Conservation (phyloP, 2,113 vertebrate genomes). For the Nansenia antarctica region DNA sequence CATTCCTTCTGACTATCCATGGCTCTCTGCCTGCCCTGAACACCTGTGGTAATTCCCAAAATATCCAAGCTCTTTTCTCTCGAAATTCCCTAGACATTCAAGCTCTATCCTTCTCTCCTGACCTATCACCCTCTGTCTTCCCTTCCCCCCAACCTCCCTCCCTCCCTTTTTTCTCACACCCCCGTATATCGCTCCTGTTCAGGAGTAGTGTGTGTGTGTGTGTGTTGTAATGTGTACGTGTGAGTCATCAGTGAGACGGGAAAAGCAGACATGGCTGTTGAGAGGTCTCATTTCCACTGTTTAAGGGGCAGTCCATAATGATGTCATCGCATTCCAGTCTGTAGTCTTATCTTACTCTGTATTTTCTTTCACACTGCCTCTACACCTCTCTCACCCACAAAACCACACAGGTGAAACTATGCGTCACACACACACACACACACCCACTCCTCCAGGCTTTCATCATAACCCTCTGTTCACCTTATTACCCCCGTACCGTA, state of each 20-base stretch:
- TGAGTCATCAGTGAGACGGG: constrained; percentile 16
- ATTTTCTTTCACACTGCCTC: not conserved
- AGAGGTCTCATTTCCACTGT: not conserved
- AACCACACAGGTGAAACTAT: constrained; percentile 37
- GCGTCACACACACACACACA: constrained; percentile 23
- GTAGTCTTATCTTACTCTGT: not conserved
- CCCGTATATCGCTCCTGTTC: not conserved
- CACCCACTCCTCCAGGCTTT: not conserved
- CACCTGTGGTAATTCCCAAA: not conserved
- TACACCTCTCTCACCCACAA: constrained; percentile 6
- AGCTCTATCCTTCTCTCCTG: not conserved
- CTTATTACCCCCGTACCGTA: not conserved
- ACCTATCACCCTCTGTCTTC: not conserved
- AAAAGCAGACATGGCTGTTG: not conserved
- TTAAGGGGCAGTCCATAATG: not conserved
- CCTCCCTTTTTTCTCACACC: not conserved
- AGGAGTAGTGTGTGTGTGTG: not conserved
- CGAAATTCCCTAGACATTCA: not conserved
- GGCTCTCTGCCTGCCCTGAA: not conserved
- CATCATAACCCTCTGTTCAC: not conserved
- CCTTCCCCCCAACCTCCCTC: too few species aligned
- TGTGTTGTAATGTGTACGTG: not conserved
- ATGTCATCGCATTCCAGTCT: not conserved
- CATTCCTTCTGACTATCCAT: not conserved
- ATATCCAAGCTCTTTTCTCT: not conserved